phyloP scores from a whole-genome alignment of 1,140 invertebrate genomes.

The Bathynomus jamesi region DNA sequence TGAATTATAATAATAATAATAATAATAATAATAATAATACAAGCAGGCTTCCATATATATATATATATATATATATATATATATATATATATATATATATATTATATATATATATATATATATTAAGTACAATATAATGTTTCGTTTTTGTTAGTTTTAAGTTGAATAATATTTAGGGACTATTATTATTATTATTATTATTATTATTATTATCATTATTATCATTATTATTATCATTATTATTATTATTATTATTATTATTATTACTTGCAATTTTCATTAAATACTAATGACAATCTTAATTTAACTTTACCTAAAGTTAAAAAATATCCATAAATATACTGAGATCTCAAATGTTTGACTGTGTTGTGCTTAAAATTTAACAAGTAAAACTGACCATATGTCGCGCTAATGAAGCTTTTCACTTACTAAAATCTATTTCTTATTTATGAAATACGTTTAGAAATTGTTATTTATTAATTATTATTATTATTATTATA shows the following conservation, averaged over 20 bases:
- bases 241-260: background rate
- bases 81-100: background rate
- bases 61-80: background rate
- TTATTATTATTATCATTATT: slow-evolving; percentile 1
- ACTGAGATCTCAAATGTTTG: no score
- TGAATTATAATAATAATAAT: background rate
- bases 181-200: slow-evolving; percentile 3
- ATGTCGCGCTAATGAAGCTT: no score
- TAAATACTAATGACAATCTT: no score
- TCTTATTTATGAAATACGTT: no score
- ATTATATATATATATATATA: slow-evolving; percentile 1
- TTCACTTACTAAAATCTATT: no score
- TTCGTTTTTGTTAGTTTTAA: background rate
- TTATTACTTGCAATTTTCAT: background rate
- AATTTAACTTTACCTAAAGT: no score
- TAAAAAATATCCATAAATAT: no score
- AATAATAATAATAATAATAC: background rate
- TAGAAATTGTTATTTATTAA: no score
- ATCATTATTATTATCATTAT: background rate
- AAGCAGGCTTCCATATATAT: background rate
- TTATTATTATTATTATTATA: no score
- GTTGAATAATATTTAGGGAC: background rate
- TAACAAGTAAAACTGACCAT: no score
- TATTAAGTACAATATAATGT: background rate
- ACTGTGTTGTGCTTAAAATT: no score